A percentile compares a stretch with the other conserved stretches of the same genome.
These are phyloP conservation scores for Pampusana beccarii DNA, from an alignment of 2,113 vertebrate genomes.

Conservation along the genomic window DNA sequence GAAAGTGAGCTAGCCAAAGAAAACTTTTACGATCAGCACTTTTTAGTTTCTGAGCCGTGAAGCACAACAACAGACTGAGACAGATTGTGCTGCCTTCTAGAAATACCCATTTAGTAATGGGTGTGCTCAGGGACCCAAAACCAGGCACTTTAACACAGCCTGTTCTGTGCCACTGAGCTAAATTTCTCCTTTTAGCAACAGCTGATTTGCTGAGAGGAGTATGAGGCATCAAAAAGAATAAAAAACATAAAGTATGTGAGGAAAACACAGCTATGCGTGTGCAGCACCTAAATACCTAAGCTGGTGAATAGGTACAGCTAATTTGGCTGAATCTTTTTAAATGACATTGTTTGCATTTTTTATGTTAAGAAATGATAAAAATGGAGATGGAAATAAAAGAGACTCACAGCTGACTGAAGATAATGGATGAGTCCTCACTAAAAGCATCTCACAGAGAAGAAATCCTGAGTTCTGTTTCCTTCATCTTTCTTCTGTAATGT, in stretches of 20 bases:
- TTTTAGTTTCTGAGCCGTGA: neutral
- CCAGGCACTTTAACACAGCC: neutral
- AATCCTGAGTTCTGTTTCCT: neutral
- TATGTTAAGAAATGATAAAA: neutral
- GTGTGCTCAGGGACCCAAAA: neutral
- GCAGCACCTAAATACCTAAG: neutral
- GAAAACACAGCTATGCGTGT: neutral
- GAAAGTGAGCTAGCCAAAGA: neutral
- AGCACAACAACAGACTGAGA: neutral
- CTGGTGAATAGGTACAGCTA: neutral
- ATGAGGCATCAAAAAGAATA: neutral
- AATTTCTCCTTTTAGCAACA: neutral
- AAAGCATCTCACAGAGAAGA: neutral
- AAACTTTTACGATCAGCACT: neutral
- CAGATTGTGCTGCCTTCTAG: neutral
- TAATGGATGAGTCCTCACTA: neutral
- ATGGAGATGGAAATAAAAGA: neutral
- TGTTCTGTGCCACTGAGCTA: conserved; percentile 1
- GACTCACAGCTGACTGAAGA: neutral
- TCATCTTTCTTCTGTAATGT: neutral
- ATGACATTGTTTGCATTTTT: neutral
- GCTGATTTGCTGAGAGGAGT: neutral
- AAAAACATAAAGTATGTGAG: neutral
- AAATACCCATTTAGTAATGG: neutral
- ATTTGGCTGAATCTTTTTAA: neutral